Conservation (phyloP, 2,797 vertebrate species). For the Amazona ochrocephala region DNA sequence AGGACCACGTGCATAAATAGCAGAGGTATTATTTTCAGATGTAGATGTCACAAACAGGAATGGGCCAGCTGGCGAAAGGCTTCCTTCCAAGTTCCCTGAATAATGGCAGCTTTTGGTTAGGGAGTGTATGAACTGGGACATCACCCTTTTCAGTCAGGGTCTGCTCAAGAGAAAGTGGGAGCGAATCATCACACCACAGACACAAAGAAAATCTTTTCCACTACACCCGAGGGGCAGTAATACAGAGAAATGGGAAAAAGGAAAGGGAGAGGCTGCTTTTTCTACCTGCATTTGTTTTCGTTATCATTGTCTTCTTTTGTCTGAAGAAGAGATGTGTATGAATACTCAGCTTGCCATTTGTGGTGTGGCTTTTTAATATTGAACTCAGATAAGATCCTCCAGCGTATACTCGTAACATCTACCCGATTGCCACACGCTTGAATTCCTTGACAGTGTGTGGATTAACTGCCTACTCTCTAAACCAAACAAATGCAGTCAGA, state of each 20-base stretch:
- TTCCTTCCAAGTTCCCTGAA: not conserved
- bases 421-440: not conserved
- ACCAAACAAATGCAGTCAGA: slow-evolving; percentile 18
- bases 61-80: slow-evolving; percentile 26
- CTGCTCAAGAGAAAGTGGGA: not conserved
- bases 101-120: not conserved
- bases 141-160: not conserved
- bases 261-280: not conserved
- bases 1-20: slow-evolving; percentile 75
- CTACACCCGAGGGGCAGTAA: not conserved
- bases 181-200: not conserved
- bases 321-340: not conserved
- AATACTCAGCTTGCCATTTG: not conserved
- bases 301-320: not conserved
- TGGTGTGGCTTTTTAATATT: not conserved
- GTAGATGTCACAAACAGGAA: slow-evolving; percentile 61
- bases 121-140: not conserved
- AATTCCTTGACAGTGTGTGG: not conserved
- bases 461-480: slow-evolving; percentile 25
- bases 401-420: not conserved
- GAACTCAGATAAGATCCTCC: not conserved
- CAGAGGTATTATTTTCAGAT: slow-evolving; percentile 73
- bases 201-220: not conserved
- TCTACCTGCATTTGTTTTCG: not conserved
- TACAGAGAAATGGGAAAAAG: not conserved